Evolutionary conservation across 23 tunicate species (phyloP), one percentile per base, ranked within the genome.

Genomic region (Diplosoma virens): DNA sequence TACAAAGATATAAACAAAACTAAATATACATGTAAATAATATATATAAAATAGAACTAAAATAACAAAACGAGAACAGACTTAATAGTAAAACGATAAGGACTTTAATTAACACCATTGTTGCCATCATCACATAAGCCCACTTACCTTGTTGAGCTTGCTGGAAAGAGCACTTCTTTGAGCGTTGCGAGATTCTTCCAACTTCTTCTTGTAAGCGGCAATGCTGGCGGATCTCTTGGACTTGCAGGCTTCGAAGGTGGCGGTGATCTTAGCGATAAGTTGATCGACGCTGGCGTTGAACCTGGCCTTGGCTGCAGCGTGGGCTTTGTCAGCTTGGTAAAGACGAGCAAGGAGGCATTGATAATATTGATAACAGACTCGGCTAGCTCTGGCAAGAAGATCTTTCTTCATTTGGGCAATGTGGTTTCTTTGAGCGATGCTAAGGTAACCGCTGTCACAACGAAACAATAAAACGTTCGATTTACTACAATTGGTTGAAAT

Each of bases 161-260:
- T 6, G 52, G 5, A 5, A 26, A 37, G 50, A 18, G 50, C 25
- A 67, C 7, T 34, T 67, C 52, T 67, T 37, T 67, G 50, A 21
- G 60, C 54, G 36, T 67, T 36, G 9, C 67, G 28, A 33, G 29
- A 22, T 3, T 34, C 37, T 52, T 67, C 76, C 25, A 80, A 61
- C 55, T 67, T 80, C 77, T 67, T 80, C 67, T 80, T 80, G 84
- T 80, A 80, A 20, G 52, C 74, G 33, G 33, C 77, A 24, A 80
- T 80, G 21, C 6, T 32, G 26, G 68, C 37, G 3, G 47, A 31
- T 50, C 84, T 54, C 26, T 24, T 67, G 77, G 53, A 24, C 34
- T 59, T 67, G 66, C 84, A 80, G 7, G 54, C 60, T 1, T 67
- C 29, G 67, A 59, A 80, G 22, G 22, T 26, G 25, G 76, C 67